Base-by-base conservation (phyloP, 2,797 vertebrate genomes). In the Todus mexicanus region DNA sequence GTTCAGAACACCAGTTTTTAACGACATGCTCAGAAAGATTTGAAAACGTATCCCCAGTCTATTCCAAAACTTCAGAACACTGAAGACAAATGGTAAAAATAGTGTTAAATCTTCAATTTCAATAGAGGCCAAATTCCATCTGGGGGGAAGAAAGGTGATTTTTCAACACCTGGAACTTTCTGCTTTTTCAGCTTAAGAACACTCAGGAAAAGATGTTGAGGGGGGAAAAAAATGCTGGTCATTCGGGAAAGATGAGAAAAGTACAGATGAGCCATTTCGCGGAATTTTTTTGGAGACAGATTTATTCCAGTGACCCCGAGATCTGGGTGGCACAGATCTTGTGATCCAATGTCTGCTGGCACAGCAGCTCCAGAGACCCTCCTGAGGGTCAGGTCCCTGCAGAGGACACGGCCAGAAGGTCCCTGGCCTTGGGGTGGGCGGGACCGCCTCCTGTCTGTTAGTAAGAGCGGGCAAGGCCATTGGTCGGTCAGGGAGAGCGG, bases 321-420 rank as follows among this genome's bases (percentile, higher is more conserved):
- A 35, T 4, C 5, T 2, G 40, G 2, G 18, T 9, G 27, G 25
- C 22, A 4, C 9, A 23, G 71, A 12, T 23, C 15, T 33, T 42
- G 56, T 38, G 71, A 12, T 31, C 47, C 16, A 51, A 12, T 3
- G 22, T 9, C 61, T 12, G 45, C 48, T 29, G 0, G 1, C 14
- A 31, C 16, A n/a, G 12, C 6, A 12, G 33, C 59, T 8, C 68
- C 26, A 4, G 1, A 15, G 60, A 0, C 1, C 0, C 35, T 10
- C 20, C 18, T 19, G 50, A 54, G 56, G 51, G 4, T 5, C 18
- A 5, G 42, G 0, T 31, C 3, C 60, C 43, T 11, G 74, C 0
- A 1, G 42, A 40, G 48, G 7, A 35, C 0, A 1, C 5, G 13
- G 54, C 42, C 71, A 27, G 82, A 23, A 42, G 63, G 42, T 20